These are phyloP conservation scores for Sitophilus oryzae DNA, from an alignment of 1,140 invertebrate species.

Conservation along the genomic window DNA sequence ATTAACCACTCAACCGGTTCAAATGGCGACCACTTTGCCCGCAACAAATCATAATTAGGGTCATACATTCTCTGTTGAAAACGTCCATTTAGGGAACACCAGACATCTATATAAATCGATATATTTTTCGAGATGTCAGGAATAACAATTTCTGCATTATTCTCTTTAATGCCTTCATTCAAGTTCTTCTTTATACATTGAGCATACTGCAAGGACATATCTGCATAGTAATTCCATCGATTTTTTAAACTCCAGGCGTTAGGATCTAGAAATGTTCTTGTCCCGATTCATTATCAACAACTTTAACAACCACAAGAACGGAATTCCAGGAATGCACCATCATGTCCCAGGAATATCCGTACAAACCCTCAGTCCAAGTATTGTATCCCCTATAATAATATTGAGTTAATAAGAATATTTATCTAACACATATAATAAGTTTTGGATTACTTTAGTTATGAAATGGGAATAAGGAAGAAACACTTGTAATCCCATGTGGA, in stretches of 20 bases:
- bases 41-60: constrained; percentile 69
- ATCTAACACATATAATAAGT: not conserved
- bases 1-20: constrained; percentile 63
- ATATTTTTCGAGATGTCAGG: constrained; percentile 45
- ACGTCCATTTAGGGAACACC: constrained; percentile 83
- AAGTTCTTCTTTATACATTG: constrained; percentile 69
- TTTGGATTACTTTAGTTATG: constrained; percentile 61
- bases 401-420: not conserved
- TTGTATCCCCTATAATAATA: constrained; percentile 70
- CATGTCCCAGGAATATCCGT: constrained; percentile 97
- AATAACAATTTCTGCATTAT: not conserved
- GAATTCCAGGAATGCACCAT: constrained; percentile 89
- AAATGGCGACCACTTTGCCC: constrained; percentile 75
- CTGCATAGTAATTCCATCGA: constrained; percentile 79
- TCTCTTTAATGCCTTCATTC: constrained; percentile 17
- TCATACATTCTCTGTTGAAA: constrained; percentile 87
- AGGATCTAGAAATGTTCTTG: constrained; percentile 71
- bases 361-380: constrained; percentile 89
- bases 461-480: constrained; percentile 79
- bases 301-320: constrained; percentile 67
- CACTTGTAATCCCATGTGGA: constrained; percentile 62
- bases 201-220: constrained; percentile 83
- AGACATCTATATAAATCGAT: constrained; percentile 80
- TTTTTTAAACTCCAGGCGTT: constrained; percentile 66
- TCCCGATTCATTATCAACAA: constrained; percentile 65